phyloP scores from a whole-genome alignment of 2,113 vertebrate genomes.

The Bombycilla garrulus region DNA sequence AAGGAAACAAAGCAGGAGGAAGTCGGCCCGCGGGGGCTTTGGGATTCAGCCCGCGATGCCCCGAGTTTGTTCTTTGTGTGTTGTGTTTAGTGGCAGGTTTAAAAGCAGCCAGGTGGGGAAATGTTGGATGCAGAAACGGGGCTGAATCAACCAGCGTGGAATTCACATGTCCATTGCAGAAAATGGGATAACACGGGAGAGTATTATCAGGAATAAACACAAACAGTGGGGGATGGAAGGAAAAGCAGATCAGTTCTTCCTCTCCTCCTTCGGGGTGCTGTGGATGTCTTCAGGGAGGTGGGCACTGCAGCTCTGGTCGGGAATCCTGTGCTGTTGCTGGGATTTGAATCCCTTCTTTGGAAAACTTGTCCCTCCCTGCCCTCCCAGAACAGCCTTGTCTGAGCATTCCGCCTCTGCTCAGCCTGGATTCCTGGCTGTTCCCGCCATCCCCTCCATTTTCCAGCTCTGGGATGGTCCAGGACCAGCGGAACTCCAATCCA shows the following conservation, averaged over 20 bases:
- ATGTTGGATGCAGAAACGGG: background rate
- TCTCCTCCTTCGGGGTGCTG: rapidly evolving
- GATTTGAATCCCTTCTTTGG: background rate
- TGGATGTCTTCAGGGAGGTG: background rate
- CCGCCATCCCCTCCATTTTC: background rate
- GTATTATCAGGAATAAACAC: background rate
- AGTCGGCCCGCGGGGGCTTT: background rate
- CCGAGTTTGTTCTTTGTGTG: background rate
- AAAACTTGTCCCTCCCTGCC: background rate
- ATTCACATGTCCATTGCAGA: rapidly evolving
- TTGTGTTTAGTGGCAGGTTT: background rate
- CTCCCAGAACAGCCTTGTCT: background rate
- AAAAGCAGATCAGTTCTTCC: background rate
- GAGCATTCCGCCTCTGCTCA: background rate
- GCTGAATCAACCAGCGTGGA: background rate
- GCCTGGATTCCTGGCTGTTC: background rate
- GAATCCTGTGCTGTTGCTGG: background rate
- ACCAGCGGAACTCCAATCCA: background rate
- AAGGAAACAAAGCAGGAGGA: background rate
- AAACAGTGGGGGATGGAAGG: background rate
- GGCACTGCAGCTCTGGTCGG: background rate
- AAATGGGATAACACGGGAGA: background rate
- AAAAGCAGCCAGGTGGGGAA: background rate
- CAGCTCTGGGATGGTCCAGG: background rate
- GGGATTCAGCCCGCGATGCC: background rate